phyloP scores from a whole-genome alignment of 2,113 vertebrate species.

The Tupaia chinensis region DNA sequence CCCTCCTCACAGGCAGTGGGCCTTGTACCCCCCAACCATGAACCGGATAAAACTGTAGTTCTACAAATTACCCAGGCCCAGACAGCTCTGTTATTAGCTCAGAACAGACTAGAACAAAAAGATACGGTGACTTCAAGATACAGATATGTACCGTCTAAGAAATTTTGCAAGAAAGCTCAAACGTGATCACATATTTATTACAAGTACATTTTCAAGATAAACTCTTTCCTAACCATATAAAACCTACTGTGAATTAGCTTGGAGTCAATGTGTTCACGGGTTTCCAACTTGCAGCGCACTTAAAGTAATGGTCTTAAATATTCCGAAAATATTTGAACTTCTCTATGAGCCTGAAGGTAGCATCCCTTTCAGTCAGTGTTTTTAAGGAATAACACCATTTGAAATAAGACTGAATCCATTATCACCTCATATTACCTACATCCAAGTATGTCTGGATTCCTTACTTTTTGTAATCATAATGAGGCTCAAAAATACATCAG shows the following conservation, averaged over 20 bases:
- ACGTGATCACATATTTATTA: background rate
- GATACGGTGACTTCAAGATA: background rate
- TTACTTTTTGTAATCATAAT: background rate
- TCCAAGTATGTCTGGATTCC: background rate
- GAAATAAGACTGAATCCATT: background rate
- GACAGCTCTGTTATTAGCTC: no score
- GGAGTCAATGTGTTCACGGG: background rate
- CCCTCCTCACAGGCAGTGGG: no score
- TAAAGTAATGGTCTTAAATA: background rate
- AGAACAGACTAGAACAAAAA: background rate
- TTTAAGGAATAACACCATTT: background rate
- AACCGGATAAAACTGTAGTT: no score
- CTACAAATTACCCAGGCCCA: no score
- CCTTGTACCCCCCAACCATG: no score
- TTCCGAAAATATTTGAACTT: background rate
- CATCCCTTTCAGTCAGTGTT: background rate
- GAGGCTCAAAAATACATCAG: background rate
- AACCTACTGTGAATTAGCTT: background rate
- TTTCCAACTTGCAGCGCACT: background rate
- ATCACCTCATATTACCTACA: fast-evolving
- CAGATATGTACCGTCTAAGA: background rate
- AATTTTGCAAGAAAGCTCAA: background rate
- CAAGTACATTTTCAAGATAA: conserved; percentile 25
- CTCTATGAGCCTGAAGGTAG: background rate
- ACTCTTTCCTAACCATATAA: background rate